Conservation (phyloP, 2,888 invertebrate genomes). For the Corbicula japonica region DNA sequence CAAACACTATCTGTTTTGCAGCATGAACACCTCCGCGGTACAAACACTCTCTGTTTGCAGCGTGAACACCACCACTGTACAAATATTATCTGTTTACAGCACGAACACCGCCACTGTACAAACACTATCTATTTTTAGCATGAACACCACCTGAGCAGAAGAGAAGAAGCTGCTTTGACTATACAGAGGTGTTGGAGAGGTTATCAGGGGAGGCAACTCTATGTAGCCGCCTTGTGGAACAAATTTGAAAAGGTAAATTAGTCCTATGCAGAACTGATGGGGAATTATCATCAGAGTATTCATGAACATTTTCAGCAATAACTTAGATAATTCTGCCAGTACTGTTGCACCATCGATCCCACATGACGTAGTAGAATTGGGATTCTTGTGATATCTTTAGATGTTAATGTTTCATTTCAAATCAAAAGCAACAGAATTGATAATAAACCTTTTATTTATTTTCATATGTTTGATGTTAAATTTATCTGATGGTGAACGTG, state of each 20-base stretch:
- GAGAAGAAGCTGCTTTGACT: slow-evolving; percentile 68
- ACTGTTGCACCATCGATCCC: not conserved
- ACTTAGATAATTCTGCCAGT: not conserved
- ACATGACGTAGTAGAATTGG: not conserved
- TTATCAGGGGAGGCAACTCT: slow-evolving; percentile 72
- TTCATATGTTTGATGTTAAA: too few relatives aligned
- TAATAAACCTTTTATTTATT: too few relatives aligned
- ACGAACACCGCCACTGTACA: not conserved
- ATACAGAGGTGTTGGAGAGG: slow-evolving; percentile 77
- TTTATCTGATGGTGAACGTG: too few relatives aligned
- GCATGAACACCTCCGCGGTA: not conserved
- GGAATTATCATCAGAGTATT: not conserved
- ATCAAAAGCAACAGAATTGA: too few relatives aligned
- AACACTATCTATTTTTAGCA: slow-evolving; percentile 3
- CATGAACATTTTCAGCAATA: not conserved
- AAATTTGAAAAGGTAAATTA: slow-evolving; percentile 74
- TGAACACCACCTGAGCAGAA: slow-evolving; percentile 20
- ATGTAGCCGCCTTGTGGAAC: slow-evolving; percentile 73
- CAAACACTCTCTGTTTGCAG: not conserved
- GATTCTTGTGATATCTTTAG: not conserved
- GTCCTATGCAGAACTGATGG: not conserved
- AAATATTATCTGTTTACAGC: not conserved
- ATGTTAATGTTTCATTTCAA: too few relatives aligned
- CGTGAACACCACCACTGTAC: not conserved
- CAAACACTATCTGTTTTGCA: not conserved